Percentiles rank a stretch among this genome's conserved stretches.
These are phyloP conservation scores for Xiphophorus hellerii DNA, from an alignment of 2,113 vertebrate genomes.

Conservation along the genomic window DNA sequence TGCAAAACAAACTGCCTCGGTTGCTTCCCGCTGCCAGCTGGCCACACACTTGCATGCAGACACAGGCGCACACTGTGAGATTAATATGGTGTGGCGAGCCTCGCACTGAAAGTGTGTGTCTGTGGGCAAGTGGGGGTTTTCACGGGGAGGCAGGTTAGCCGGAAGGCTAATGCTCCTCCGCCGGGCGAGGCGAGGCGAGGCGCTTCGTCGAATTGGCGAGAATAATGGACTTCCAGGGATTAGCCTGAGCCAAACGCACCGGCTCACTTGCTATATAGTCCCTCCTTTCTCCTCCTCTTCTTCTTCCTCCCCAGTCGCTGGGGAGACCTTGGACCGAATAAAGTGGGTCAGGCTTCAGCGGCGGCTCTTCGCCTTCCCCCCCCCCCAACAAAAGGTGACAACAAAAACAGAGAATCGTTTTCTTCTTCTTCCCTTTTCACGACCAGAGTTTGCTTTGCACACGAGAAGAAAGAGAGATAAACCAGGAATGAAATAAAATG, in stretches of 20 bases:
- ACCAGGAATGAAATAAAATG: constrained; percentile 63
- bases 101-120: constrained; percentile 29
- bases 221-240: constrained; percentile 75
- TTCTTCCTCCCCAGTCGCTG: constrained; percentile 34
- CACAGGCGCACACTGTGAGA: constrained; percentile 49
- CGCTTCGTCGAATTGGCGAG: constrained; percentile 58
- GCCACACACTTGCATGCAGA: constrained; percentile 42
- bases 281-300: constrained; percentile 8
- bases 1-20: constrained; percentile 67
- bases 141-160: constrained; percentile 63
- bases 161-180: constrained; percentile 61
- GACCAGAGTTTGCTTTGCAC: constrained; percentile 50
- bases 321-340: constrained; percentile 64
- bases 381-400: constrained; percentile 41
- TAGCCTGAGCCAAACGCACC: constrained; percentile 56
- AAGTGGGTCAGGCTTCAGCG: constrained; percentile 68
- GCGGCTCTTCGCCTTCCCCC: constrained; percentile 41
- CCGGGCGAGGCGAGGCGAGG: constrained; percentile 47
- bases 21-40: constrained; percentile 58
- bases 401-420: constrained; percentile 49
- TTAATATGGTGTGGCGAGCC: constrained; percentile 50
- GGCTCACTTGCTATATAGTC: constrained; percentile 52
- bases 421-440: constrained; percentile 16
- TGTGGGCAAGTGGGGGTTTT: constrained; percentile 17
- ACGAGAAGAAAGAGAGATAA: constrained; percentile 37